Base-by-base conservation (phyloP, 2,797 vertebrate genomes). In the Protonibea diacanthus region DNA sequence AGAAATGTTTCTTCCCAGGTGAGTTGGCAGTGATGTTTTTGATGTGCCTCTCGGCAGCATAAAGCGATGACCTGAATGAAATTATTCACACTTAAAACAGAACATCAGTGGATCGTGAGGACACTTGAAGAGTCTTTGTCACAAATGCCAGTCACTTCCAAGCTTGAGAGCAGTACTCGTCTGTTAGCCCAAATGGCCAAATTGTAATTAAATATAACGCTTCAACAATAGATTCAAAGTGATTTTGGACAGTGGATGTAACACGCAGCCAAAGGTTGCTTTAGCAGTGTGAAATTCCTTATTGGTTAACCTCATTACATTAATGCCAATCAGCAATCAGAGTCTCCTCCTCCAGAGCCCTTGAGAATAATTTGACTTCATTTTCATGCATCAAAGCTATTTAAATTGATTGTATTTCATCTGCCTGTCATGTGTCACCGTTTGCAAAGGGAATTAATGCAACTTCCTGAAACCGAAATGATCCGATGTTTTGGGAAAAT, bases 291-390 rank as follows among this genome's bases (percentile, higher is more conserved):
- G 61, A 68, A 79, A 85, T 72, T 84, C 72, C 70, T 85, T 60
- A 85, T 82, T 88, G 80, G 86, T 89, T 87, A 79, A 75, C 84
- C 84, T 91, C 83, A 90, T 92, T 92, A 87, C 33, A 74, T 91
- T 83, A 67, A 59, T 74, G 70, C 78, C 86, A 83, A 82, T 85
- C 75, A 63, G 81, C 80, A 82, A 89, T 91, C 88, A 88, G 78
- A 80, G 44, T 83, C 84, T 75, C 71, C 84, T 91, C 84, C 80
- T 76, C 48, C 68, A 25, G 66, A 90, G 86, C 81, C 74, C 80
- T 72, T 40, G 80, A 86, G 87, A 78, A 78, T 52, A 61, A 66
- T 85, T 84, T 48, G 29, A 81, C 79, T 89, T 89, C 47, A 87
- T 89, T 88, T 73, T 83, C 45, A 69, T 72, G 74, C 78, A 83